Conservation (phyloP, 2,888 invertebrate genomes). For the Eristalis arbustorum region DNA sequence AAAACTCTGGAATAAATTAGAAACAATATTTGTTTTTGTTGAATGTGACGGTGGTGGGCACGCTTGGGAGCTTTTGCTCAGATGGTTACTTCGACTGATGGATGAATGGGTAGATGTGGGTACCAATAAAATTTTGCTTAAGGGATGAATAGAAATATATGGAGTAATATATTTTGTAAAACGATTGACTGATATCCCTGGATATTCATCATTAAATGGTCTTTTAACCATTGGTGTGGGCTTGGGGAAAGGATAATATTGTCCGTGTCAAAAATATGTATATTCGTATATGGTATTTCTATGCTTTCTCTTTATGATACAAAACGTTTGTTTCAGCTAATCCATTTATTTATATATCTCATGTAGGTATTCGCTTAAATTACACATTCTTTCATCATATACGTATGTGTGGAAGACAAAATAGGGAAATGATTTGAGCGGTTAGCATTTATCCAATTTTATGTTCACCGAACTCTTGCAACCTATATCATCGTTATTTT, state of each 20-base stretch:
- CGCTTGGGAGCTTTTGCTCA: conserved; percentile 9
- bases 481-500: too few relatives aligned
- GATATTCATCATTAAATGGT: not conserved
- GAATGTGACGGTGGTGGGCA: not conserved
- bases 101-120: conserved; percentile 40
- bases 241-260: conserved; percentile 26
- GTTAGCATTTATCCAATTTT: too few relatives aligned
- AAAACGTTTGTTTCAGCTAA: too few relatives aligned
- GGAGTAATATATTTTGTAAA: conserved; percentile 50
- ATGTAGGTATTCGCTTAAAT: too few relatives aligned
- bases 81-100: not conserved
- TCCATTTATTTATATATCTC: too few relatives aligned
- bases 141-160: conserved; percentile 54
- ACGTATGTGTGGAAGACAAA: too few relatives aligned
- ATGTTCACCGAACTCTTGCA: too few relatives aligned
- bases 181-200: conserved; percentile 51
- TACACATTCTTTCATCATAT: too few relatives aligned
- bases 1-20: conserved; percentile 62
- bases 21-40: conserved; percentile 44
- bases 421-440: too few relatives aligned
- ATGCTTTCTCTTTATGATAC: not conserved
- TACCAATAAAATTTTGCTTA: conserved; percentile 49
- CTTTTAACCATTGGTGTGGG: conserved; percentile 12
- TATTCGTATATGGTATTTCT: conserved; percentile 10
- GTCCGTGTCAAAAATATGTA: conserved; percentile 8